Percentiles rank a stretch among this genome's conserved stretches.
phyloP scores from a whole-genome alignment of 2,113 vertebrate species.

The Triplophysa rosa region DNA sequence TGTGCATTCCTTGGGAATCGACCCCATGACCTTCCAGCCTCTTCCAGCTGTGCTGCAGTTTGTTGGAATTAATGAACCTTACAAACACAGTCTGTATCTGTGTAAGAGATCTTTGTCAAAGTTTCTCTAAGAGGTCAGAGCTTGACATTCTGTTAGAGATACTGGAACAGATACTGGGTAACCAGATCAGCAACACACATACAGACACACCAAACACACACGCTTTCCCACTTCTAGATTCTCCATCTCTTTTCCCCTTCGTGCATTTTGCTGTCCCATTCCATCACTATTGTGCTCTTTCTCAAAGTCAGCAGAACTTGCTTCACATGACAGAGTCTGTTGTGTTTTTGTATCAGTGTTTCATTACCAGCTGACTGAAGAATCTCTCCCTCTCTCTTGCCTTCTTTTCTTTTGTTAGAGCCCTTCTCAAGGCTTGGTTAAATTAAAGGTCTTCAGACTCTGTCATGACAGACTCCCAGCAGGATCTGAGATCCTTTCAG shows the following conservation, averaged over 20 bases:
- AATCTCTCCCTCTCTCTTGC: too few species aligned
- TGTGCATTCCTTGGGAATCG: too few species aligned
- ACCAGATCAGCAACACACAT: conserved; percentile 19
- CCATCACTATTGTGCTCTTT: background rate
- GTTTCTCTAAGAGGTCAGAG: conserved; percentile 19
- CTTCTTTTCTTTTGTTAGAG: background rate
- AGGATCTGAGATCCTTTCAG: background rate
- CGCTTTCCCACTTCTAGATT: background rate
- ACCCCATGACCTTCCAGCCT: too few species aligned
- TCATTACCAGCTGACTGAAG: conserved; percentile 1
- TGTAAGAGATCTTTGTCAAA: conserved; percentile 8
- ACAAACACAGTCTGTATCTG: background rate
- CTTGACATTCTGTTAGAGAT: conserved; percentile 27
- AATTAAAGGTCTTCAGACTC: background rate
- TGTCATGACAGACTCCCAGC: background rate
- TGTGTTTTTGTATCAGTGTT: conserved; percentile 13
- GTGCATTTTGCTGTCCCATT: background rate
- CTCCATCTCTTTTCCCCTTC: background rate
- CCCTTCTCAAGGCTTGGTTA: background rate
- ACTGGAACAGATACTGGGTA: conserved; percentile 16
- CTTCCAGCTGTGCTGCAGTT: too few species aligned
- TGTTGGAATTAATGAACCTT: too few species aligned
- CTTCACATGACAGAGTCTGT: background rate
- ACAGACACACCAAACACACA: background rate
- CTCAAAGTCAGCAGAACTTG: background rate